Conservation (phyloP, 2,113 vertebrate genomes). For the Neodontobutis hainanensis region DNA sequence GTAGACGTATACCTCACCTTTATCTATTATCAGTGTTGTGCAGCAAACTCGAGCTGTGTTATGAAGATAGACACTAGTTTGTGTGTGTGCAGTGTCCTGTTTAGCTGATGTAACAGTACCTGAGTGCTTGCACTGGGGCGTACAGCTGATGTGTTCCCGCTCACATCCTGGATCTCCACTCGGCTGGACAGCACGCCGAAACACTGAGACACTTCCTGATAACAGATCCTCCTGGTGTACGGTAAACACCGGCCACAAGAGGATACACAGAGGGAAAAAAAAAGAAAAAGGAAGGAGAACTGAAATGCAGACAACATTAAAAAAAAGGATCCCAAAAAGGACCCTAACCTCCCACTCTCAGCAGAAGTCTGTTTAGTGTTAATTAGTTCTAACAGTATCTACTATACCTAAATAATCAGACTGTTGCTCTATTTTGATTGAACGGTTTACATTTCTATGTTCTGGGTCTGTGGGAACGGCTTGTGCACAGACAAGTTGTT, state of each 20-base stretch:
- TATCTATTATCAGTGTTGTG: neutral
- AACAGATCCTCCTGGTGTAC: constrained; percentile 91
- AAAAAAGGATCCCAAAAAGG: neutral
- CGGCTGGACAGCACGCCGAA: constrained; percentile 96
- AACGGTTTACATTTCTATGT: too few relatives aligned
- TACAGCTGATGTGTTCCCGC: constrained; percentile 89
- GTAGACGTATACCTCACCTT: neutral
- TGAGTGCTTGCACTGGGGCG: constrained; percentile 98
- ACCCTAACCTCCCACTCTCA: neutral
- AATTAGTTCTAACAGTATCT: too few relatives aligned
- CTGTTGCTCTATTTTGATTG: too few relatives aligned
- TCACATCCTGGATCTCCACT: constrained; percentile 95
- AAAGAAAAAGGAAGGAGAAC: neutral
- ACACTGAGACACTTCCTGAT: constrained; percentile 97
- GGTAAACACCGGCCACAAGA: neutral
- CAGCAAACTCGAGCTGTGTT: neutral
- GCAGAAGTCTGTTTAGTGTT: too few relatives aligned
- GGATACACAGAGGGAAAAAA: neutral
- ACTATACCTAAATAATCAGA: too few relatives aligned
- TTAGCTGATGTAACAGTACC: constrained; percentile 72
- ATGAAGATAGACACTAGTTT: neutral
- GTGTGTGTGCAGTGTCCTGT: neutral
- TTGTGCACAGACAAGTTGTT: too few relatives aligned
- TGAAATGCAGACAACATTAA: constrained; percentile 9
- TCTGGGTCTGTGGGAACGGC: too few relatives aligned